Conservation (phyloP, 2,888 invertebrate genomes). For the Cephus pygmeus region DNA sequence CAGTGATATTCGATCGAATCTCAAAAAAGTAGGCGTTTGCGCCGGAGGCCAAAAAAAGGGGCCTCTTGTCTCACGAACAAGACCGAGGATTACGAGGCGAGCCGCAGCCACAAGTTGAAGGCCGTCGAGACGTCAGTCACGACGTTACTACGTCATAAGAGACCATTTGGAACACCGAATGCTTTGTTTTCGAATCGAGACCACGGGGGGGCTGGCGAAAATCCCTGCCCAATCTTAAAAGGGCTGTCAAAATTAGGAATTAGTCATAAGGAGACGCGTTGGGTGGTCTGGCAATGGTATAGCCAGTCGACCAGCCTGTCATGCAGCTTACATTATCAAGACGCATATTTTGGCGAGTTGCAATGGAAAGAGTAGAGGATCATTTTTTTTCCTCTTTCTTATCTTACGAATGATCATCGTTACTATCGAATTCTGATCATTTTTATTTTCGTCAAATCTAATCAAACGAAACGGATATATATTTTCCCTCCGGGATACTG, state of each 20-base stretch:
- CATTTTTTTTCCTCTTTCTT: background rate
- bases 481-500: background rate
- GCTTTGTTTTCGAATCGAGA: slow-evolving; percentile 4
- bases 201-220: slow-evolving; percentile 2
- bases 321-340: background rate
- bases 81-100: slow-evolving; percentile 2
- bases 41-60: background rate
- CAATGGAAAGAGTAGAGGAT: background rate
- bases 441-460: slow-evolving; percentile 1
- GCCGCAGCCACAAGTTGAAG: slow-evolving; percentile 2
- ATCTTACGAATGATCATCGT: background rate
- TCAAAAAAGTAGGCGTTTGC: background rate
- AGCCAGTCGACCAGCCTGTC: background rate
- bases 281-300: background rate
- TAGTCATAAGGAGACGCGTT: background rate
- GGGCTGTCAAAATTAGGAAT: slow-evolving; percentile 6
- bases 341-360: background rate
- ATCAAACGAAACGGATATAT: too few species aligned
- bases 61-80: slow-evolving; percentile 1
- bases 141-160: background rate
- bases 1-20: background rate
- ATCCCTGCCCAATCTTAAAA: slow-evolving; percentile 7
- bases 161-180: background rate
- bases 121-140: slow-evolving; percentile 5
- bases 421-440: slow-evolving; percentile 1